A percentile compares a stretch with the other conserved stretches of the same genome.
Conservation (phyloP, 2,888 invertebrate genomes). For the Xiphydria camelus region DNA sequence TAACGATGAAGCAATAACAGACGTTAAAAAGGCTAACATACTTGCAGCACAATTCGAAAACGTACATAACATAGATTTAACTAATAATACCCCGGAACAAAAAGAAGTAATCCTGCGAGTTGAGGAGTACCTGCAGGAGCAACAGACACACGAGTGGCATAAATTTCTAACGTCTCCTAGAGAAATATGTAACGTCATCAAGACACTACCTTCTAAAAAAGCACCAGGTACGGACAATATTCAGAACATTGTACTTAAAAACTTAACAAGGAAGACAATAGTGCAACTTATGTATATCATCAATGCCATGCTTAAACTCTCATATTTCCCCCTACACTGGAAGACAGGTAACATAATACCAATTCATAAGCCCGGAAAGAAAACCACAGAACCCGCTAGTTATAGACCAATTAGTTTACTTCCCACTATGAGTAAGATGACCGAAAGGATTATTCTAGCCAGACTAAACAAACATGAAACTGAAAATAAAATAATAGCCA, state of each 20-base stretch:
- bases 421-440: conserved; percentile 16
- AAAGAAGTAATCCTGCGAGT: conserved; percentile 11
- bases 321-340: conserved; percentile 19
- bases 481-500: conserved; percentile 16
- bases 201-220: conserved; percentile 21
- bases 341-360: conserved; percentile 19
- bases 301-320: conserved; percentile 14
- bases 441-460: conserved; percentile 18
- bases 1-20: background rate
- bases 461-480: conserved; percentile 17
- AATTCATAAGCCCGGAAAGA: conserved; percentile 19
- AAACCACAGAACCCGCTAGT: conserved; percentile 11
- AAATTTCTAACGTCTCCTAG: conserved; percentile 11
- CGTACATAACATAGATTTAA: conserved; percentile 20
- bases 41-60: background rate
- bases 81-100: conserved; percentile 15
- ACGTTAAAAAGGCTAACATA: background rate
- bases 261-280: conserved; percentile 13
- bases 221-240: conserved; percentile 24
- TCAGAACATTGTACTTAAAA: conserved; percentile 22
- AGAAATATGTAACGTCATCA: conserved; percentile 17
- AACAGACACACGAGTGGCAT: background rate
- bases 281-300: conserved; percentile 17
- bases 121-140: conserved; percentile 6
- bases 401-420: conserved; percentile 27